A percentile compares a stretch with the other conserved stretches of the same genome.
phyloP scores from a whole-genome alignment of 2,113 vertebrate species.

The Apteryx mantelli region DNA sequence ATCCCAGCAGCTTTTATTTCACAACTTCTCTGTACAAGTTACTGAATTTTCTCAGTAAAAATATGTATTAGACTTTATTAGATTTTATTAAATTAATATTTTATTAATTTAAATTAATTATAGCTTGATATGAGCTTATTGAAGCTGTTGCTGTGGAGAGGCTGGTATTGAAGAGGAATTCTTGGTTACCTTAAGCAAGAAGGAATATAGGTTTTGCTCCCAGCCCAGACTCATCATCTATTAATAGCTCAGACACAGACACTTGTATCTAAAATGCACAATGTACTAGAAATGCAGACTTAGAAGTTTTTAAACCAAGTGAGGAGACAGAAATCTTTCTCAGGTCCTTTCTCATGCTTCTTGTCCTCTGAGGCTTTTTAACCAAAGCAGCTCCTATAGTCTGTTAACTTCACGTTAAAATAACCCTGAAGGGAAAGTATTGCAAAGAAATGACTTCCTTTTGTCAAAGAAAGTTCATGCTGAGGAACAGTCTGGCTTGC shows the following conservation, averaged over 20 bases:
- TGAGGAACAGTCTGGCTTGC: not conserved
- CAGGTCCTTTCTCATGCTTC: not conserved
- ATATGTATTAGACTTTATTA: not conserved
- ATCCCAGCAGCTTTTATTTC: not conserved
- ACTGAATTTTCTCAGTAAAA: not conserved
- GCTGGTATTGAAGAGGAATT: not conserved
- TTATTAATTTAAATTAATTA: not conserved
- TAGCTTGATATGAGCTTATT: not conserved
- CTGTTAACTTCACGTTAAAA: constrained; percentile 19
- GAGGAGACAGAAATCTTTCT: not conserved
- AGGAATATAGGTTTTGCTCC: not conserved
- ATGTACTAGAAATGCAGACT: not conserved
- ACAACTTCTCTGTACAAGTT: not conserved
- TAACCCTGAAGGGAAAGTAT: not conserved
- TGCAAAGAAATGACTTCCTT: not conserved
- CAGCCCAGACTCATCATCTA: not conserved
- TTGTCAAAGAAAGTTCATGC: constrained; percentile 28
- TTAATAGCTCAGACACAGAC: constrained; percentile 6
- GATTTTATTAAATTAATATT: not conserved
- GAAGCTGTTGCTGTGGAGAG: not conserved
- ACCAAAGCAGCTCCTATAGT: constrained; percentile 11
- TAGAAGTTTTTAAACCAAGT: not conserved
- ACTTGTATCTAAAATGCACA: not conserved
- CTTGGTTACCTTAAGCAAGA: not conserved
- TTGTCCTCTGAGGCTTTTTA: not conserved